A percentile compares a stretch with the other conserved stretches of the same genome.
phyloP scores from a whole-genome alignment of 2,888 invertebrate species.

The Amphimallon solstitiale region DNA sequence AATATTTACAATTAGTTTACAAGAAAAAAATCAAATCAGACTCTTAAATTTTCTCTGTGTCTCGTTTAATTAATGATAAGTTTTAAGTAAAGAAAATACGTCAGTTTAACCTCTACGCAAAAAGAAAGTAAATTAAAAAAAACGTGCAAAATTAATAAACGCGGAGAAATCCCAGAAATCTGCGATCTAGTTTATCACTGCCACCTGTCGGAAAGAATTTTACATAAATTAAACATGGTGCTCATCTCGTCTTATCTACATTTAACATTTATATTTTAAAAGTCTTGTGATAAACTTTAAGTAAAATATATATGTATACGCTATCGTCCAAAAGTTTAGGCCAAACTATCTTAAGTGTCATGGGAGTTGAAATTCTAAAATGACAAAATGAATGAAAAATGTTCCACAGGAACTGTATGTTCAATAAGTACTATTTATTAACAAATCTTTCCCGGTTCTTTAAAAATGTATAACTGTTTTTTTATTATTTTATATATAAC shows the following conservation, averaged over 20 bases:
- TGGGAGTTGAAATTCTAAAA: no score
- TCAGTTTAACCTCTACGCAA: constrained; percentile 28
- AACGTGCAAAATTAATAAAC: neutral
- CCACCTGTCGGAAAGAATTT: constrained; percentile 42
- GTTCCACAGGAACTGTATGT: no score
- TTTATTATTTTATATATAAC: no score
- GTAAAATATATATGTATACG: constrained; percentile 36
- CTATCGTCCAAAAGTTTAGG: no score
- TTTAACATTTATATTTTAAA: neutral
- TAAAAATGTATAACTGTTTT: no score
- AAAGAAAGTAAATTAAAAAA: neutral
- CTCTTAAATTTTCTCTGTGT: constrained; percentile 30
- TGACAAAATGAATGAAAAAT: no score
- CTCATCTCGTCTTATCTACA: constrained; percentile 26
- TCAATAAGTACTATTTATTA: no score
- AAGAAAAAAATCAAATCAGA: constrained; percentile 22
- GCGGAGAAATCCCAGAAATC: constrained; percentile 4
- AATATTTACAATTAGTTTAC: neutral
- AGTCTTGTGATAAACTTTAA: constrained; percentile 56
- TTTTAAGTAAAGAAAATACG: constrained; percentile 23
- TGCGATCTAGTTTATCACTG: constrained; percentile 53
- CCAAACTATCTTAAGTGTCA: constrained; percentile 14
- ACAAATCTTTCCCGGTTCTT: no score
- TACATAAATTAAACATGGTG: constrained; percentile 32
- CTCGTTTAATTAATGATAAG: constrained; percentile 26